phyloP scores from a whole-genome alignment of 2,888 invertebrate genomes.

The Ditula angustiorana region DNA sequence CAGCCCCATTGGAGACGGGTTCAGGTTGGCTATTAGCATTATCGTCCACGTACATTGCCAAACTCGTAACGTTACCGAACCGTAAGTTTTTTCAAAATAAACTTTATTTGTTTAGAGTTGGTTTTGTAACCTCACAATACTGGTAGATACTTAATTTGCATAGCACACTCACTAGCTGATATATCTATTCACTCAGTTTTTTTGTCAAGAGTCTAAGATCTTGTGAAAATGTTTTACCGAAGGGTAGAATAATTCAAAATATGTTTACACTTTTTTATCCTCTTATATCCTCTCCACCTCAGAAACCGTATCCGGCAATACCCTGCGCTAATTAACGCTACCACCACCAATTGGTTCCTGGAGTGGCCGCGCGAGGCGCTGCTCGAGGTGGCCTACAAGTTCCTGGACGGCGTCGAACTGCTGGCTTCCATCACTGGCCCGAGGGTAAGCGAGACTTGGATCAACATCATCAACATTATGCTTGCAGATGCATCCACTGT shows the following conservation, averaged over 20 bases:
- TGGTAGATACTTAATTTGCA: too few relatives aligned
- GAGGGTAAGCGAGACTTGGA: conserved; percentile 63
- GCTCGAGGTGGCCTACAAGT: conserved; percentile 95
- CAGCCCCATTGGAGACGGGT: conserved; percentile 95
- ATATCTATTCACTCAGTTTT: too few relatives aligned
- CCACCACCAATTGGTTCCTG: conserved; percentile 96
- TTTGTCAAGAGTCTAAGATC: too few relatives aligned
- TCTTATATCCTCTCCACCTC: conserved; percentile 1
- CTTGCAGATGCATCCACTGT: too few relatives aligned
- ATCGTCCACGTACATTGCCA: too few relatives aligned
- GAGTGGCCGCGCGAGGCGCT: conserved; percentile 96
- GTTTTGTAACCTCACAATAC: too few relatives aligned
- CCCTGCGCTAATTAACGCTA: conserved; percentile 94
- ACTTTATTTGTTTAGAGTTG: too few relatives aligned
- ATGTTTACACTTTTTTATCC: neutral
- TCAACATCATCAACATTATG: too few relatives aligned
- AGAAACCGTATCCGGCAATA: conserved; percentile 94
- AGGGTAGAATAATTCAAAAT: neutral
- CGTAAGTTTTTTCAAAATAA: too few relatives aligned
- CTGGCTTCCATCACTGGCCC: conserved; percentile 89
- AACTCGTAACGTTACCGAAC: too few relatives aligned
- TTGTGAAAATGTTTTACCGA: too few relatives aligned
- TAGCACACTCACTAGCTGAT: too few relatives aligned
- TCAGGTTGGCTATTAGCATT: conserved; percentile 70
- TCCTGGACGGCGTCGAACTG: conserved; percentile 90